Evolutionary conservation across 2,797 vertebrate species (phyloP), one percentile per base, ranked within the genome.

Genomic region (Schizopygopsis malacanthus): DNA sequence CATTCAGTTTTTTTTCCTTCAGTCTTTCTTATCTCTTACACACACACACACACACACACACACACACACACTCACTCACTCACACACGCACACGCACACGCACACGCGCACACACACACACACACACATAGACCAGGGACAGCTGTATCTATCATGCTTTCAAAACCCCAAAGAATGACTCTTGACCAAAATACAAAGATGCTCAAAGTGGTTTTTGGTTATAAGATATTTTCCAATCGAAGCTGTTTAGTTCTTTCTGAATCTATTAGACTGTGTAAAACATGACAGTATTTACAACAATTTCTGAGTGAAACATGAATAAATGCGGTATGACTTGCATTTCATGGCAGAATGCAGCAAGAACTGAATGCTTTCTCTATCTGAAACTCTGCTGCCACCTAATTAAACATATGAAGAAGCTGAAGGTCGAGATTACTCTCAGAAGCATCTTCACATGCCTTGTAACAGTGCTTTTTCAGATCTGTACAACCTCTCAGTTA

Each of bases 61-160:
- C 81, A 73, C 85, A 72, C 84, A 71, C 81, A 73, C 85, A 72
- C 63, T 70, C 61, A 81, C 63, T 33, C 79, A 67, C 79, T 67
- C 59, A 67, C 61, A 80, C 79, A 54, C 79, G 54, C 79, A 52
- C 43, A 37, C 79, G 69, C 63, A 70, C 77, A 73, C 13, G 28
- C 78, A 65, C 59, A 67, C 69, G 76, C 77, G 75, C 65, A 73
- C 63, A 76, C 28, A 28, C 28, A 2, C 28, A 33, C 28, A 33
- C 84, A 71, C 81, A 73, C 85, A 72, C 41, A 73, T 18, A 8
- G 8, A 65, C 41, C 22, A 67, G 61, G 59, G 59, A 77, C 13
- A 67, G 56, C 47, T 28, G 59, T 18, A 20, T 77, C 33, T 50
- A 50, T 33, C 15, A 76, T 65, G 41, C 10, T 52, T 50, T 83